Conservation (phyloP, 2,113 vertebrate genomes). For the Cottus gobio region DNA sequence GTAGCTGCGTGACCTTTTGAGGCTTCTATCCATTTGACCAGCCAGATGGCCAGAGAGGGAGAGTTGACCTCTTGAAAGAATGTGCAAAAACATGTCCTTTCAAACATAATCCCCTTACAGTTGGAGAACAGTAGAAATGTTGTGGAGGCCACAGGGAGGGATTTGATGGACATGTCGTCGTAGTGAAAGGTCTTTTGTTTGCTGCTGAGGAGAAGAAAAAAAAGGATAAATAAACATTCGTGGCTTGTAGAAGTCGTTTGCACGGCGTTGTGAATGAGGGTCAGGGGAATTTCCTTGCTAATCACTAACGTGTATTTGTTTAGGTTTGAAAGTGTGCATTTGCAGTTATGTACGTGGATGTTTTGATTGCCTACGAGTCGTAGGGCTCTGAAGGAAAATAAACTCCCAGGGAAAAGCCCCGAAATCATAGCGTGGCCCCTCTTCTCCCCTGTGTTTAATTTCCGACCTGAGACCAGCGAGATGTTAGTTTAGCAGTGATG, state of each 20-base stretch:
- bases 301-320: slow-evolving; percentile 49
- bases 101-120: neutral
- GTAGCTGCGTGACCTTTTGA: slow-evolving; percentile 63
- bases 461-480: slow-evolving; percentile 63
- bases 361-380: slow-evolving; percentile 59
- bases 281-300: slow-evolving; percentile 41
- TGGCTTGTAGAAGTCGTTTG: neutral
- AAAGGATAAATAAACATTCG: slow-evolving; percentile 27
- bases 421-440: slow-evolving; percentile 39
- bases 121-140: neutral
- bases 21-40: slow-evolving; percentile 34
- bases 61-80: neutral
- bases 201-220: neutral
- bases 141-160: neutral
- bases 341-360: slow-evolving; percentile 34
- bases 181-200: slow-evolving; percentile 33
- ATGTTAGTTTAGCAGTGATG: slow-evolving; percentile 66
- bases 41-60: slow-evolving; percentile 65
- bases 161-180: neutral
- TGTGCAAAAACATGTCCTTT: neutral
- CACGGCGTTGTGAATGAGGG: neutral
- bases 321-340: slow-evolving; percentile 41
- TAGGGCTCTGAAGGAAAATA: slow-evolving; percentile 61
- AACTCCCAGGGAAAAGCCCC: slow-evolving; percentile 48
- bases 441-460: slow-evolving; percentile 59